Base-by-base conservation (phyloP, 2,113 vertebrate genomes). In the Jaculus jaculus region DNA sequence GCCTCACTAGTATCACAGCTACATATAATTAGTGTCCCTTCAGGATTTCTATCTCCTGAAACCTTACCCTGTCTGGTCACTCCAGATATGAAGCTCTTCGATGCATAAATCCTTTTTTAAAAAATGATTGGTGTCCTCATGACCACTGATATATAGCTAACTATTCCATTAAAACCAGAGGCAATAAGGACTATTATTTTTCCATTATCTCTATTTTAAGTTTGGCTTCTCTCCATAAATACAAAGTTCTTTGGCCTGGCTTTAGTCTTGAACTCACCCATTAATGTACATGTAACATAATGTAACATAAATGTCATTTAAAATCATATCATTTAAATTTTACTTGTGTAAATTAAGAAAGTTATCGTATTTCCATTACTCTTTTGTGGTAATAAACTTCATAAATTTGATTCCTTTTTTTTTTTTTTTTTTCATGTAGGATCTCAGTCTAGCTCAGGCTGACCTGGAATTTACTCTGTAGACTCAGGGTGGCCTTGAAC, bases 391-490 rank as follows among this genome's bases (percentile, higher is more conserved):
- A 72, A 82, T 87, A 75, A n/a, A 88, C 37, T 71, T 83, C 24
- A 93, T 15, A 89, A 89, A 60, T 28, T 32, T 91, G 69, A 74
- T 90, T 85, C 21, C n/a, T n/a, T n/a, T n/a, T n/a, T n/a, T n/a
- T n/a, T n/a, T n/a, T n/a, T n/a, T n/a, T n/a, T n/a, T n/a, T n/a
- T n/a, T n/a, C n/a, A n/a, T n/a, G n/a, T n/a, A n/a, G n/a, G n/a
- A n/a, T n/a, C n/a, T n/a, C n/a, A n/a, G n/a, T n/a, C n/a, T n/a
- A n/a, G n/a, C n/a, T n/a, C n/a, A n/a, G n/a, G n/a, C n/a, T n/a
- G n/a, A n/a, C n/a, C n/a, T n/a, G n/a, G n/a, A n/a, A n/a, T n/a
- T n/a, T n/a, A n/a, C n/a, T n/a, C n/a, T n/a, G n/a, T n/a, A n/a
- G n/a, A n/a, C n/a, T n/a, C n/a, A n/a, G n/a, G n/a, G n/a, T n/a